A percentile compares a stretch with the other conserved stretches of the same genome.
phyloP scores from a whole-genome alignment of 2,797 vertebrate species.

The Esox lucius region DNA sequence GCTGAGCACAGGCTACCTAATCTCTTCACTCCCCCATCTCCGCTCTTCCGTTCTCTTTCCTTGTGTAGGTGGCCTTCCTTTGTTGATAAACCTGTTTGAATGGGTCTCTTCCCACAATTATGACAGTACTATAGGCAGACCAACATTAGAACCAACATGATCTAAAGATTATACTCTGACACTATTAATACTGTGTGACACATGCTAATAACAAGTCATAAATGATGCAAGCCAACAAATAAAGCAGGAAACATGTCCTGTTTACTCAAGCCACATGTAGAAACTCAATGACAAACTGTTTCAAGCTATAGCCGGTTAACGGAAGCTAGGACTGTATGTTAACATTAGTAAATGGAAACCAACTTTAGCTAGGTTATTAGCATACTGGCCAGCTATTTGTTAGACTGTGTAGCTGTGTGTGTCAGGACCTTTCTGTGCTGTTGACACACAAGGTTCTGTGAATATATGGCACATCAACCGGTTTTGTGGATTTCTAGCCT shows the following conservation, averaged over 20 bases:
- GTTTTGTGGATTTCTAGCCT: neutral
- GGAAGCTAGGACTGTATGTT: neutral
- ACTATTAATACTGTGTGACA: neutral
- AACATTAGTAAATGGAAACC: neutral
- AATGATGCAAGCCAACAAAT: slow-evolving; percentile 28
- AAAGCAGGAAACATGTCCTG: slow-evolving; percentile 48
- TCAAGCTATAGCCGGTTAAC: neutral
- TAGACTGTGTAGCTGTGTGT: neutral
- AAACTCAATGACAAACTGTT: slow-evolving; percentile 22
- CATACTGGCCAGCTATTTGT: neutral
- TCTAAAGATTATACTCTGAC: neutral
- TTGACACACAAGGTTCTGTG: neutral
- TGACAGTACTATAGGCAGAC: slow-evolving; percentile 17
- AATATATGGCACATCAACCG: neutral
- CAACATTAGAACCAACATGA: neutral
- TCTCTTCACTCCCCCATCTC: slow-evolving; percentile 41
- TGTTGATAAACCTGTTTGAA: slow-evolving; percentile 71
- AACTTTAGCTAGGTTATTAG: neutral
- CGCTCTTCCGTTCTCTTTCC: slow-evolving; percentile 42
- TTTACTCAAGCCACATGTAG: slow-evolving; percentile 52
- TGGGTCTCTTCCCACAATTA: slow-evolving; percentile 35
- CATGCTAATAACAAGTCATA: slow-evolving; percentile 33
- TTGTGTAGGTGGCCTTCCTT: slow-evolving; percentile 52
- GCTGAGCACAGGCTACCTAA: slow-evolving; percentile 34
- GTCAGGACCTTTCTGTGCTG: neutral